A percentile compares a stretch with the other conserved stretches of the same genome.
Evolutionary conservation across 1,140 invertebrate species (phyloP).

Genomic region (Sesamia nonagrioides): DNA sequence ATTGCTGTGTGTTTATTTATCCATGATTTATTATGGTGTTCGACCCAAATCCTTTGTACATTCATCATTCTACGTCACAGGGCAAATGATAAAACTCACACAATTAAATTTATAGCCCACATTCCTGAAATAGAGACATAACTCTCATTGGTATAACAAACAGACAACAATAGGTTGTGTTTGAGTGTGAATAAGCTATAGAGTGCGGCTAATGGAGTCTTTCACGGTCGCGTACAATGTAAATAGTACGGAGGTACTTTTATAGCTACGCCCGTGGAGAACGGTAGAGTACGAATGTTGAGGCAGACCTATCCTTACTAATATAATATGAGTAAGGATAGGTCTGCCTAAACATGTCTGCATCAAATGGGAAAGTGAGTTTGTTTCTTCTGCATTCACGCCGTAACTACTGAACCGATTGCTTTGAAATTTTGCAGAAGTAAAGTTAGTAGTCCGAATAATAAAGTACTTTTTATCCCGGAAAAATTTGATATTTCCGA

Average conservation of each 20-base stretch:
- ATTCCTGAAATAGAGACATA: slow-evolving; percentile 34
- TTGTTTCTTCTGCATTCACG: too few species aligned
- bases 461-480: too few species aligned
- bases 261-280: not conserved
- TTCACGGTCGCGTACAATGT: not conserved
- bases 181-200: slow-evolving; percentile 2
- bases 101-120: slow-evolving; percentile 31
- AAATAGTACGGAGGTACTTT: not conserved
- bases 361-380: too few species aligned
- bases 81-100: slow-evolving; percentile 35
- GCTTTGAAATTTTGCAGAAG: too few species aligned
- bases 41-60: slow-evolving; percentile 24
- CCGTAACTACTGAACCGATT: too few species aligned
- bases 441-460: too few species aligned
- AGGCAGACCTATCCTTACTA: too few species aligned
- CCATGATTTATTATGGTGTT: slow-evolving; percentile 20
- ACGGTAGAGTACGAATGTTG: not conserved
- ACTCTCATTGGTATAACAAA: slow-evolving; percentile 27
- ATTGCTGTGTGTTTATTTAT: slow-evolving; percentile 11
- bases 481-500: too few species aligned
- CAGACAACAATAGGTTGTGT: not conserved
- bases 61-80: slow-evolving; percentile 14
- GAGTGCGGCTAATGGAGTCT: not conserved
- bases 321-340: too few species aligned
- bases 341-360: too few species aligned